Conservation (phyloP, 1,140 invertebrate species). For the Pseudoatta argentina region DNA sequence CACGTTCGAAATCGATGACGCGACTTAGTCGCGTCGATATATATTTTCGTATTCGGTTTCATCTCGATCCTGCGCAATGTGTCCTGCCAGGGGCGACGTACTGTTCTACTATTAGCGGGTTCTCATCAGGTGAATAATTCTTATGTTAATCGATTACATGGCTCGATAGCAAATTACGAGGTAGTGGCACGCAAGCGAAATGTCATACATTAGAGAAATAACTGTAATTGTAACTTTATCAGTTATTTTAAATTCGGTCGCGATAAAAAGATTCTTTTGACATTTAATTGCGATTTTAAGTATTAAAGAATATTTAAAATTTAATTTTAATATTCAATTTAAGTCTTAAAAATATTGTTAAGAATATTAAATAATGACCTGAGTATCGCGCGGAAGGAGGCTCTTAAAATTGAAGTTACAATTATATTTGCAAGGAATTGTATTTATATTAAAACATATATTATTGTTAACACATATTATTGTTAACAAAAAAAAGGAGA, state of each 20-base stretch:
- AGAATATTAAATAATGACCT: neutral
- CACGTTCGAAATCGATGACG: conserved; percentile 66
- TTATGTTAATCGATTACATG: neutral
- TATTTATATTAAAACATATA: neutral
- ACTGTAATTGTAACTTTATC: neutral
- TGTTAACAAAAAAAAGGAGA: neutral
- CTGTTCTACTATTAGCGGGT: neutral
- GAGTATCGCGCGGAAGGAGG: neutral
- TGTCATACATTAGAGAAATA: neutral
- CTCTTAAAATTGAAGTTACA: neutral
- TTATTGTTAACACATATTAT: conserved; percentile 9
- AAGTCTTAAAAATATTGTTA: neutral
- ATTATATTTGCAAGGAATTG: neutral
- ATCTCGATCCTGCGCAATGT: conserved; percentile 64
- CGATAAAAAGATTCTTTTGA: neutral
- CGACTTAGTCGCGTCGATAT: conserved; percentile 42
- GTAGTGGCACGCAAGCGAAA: neutral
- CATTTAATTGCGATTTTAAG: neutral
- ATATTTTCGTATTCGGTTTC: conserved; percentile 41
- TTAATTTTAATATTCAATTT: neutral
- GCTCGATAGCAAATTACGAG: neutral
- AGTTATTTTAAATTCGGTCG: neutral
- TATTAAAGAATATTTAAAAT: neutral
- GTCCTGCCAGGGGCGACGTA: conserved; percentile 47
- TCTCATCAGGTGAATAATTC: neutral